Percentiles rank a stretch among this genome's conserved stretches.
phyloP scores from a whole-genome alignment of 2,113 vertebrate species.

The rat (Rattus norvegicus) region DNA sequence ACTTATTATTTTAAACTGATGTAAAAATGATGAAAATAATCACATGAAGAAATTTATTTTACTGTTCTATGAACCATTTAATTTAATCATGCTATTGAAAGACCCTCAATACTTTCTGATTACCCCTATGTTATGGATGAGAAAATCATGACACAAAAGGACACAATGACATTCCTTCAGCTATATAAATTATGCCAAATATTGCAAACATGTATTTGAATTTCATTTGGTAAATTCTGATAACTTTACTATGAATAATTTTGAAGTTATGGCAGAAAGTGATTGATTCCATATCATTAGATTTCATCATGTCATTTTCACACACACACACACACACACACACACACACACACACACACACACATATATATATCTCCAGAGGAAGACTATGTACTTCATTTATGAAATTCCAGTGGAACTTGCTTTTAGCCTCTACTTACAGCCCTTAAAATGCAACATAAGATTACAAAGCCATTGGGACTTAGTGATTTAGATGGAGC shows the following conservation, averaged over 20 bases:
- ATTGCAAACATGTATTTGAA: neutral
- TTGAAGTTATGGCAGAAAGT: neutral
- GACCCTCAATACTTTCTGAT: neutral
- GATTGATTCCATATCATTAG: neutral
- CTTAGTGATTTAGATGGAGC: neutral
- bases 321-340: no score
- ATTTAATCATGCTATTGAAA: neutral
- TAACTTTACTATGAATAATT: neutral
- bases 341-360: no score
- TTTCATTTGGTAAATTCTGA: neutral
- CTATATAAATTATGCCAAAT: neutral
- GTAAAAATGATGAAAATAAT: neutral
- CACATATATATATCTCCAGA: neutral
- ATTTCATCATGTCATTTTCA: no score
- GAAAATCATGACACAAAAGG: neutral
- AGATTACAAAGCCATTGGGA: neutral
- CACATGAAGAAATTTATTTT: neutral
- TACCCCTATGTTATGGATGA: neutral
- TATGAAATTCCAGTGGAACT: neutral
- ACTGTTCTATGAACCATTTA: neutral
- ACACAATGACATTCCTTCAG: neutral
- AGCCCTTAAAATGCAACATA: neutral
- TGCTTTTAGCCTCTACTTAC: neutral
- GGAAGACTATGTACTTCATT: neutral
- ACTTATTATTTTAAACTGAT: neutral